Conservation (phyloP, 2,888 invertebrate genomes). For the Amblyteles armatorius region DNA sequence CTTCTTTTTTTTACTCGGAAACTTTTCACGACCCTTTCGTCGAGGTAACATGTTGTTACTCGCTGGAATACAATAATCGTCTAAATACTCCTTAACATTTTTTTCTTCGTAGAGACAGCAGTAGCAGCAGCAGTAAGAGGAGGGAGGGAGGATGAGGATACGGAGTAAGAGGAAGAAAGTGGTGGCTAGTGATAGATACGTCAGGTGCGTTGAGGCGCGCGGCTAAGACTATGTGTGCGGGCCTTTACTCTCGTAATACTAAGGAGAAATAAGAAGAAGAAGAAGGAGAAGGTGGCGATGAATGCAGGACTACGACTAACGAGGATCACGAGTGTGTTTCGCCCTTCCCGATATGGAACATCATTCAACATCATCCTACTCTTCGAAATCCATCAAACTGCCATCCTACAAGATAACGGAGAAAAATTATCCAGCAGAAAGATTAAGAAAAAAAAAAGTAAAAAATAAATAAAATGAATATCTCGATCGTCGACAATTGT, state of each 20-base stretch:
- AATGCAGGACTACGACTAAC: slow-evolving; percentile 17
- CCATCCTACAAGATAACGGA: slow-evolving; percentile 10
- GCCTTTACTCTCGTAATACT: slow-evolving; percentile 79
- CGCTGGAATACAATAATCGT: not conserved
- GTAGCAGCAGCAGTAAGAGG: slow-evolving; percentile 77
- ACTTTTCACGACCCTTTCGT: not conserved
- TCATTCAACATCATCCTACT: slow-evolving; percentile 8
- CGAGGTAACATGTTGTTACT: not conserved
- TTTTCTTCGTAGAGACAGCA: slow-evolving; percentile 62
- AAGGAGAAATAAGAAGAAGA: slow-evolving; percentile 64
- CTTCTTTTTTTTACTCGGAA: not conserved
- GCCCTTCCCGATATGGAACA: slow-evolving; percentile 30
- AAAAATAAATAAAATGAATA: not conserved
- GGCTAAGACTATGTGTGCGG: slow-evolving; percentile 81
- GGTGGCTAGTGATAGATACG: slow-evolving; percentile 81
- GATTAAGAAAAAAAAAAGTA: not conserved
- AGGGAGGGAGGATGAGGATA: slow-evolving; percentile 67
- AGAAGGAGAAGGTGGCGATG: slow-evolving; percentile 17
- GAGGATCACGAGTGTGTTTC: slow-evolving; percentile 24
- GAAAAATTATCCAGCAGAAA: slow-evolving; percentile 5
- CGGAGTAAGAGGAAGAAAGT: slow-evolving; percentile 77
- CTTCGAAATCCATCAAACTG: slow-evolving; percentile 22
- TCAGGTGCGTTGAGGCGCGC: slow-evolving; percentile 81
- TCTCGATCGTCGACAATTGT: slow-evolving; percentile 1
- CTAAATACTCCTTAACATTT: not conserved